phyloP scores from a whole-genome alignment of 2,888 invertebrate genomes.

The Theodoxus fluviatilis region DNA sequence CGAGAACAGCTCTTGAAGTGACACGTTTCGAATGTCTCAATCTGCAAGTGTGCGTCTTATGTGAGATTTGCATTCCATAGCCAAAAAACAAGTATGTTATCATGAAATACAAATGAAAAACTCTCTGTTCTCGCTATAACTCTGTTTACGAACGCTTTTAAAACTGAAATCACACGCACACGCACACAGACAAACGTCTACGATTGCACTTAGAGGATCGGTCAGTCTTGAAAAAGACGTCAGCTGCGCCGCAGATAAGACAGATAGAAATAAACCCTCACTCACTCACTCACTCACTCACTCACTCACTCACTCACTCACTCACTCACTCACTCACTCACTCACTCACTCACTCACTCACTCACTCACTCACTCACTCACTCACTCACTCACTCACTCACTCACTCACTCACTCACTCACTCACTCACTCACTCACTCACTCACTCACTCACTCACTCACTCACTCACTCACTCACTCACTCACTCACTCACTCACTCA shows the following conservation, averaged over 20 bases:
- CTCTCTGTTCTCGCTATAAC: no score
- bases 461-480: background rate
- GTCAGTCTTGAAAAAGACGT: background rate
- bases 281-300: conserved; percentile 7
- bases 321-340: conserved; percentile 2
- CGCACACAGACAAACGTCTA: background rate
- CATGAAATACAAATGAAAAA: no score
- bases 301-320: conserved; percentile 5
- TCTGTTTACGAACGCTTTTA: no score
- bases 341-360: conserved; percentile 2
- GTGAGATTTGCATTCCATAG: no score
- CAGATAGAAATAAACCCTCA: background rate
- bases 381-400: background rate
- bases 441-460: conserved; percentile 3
- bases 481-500: background rate
- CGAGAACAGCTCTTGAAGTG: no score
- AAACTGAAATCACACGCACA: conserved; percentile 1
- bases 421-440: background rate
- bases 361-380: conserved; percentile 1
- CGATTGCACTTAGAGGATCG: background rate
- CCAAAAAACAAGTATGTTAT: no score
- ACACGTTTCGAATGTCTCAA: no score
- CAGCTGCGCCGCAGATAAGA: background rate
- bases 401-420: background rate
- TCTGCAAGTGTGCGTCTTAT: no score